A percentile compares a stretch with the other conserved stretches of the same genome.
Conservation (phyloP, 92 coral and sea anemone genomes). For the Epizoanthus fatuus region DNA sequence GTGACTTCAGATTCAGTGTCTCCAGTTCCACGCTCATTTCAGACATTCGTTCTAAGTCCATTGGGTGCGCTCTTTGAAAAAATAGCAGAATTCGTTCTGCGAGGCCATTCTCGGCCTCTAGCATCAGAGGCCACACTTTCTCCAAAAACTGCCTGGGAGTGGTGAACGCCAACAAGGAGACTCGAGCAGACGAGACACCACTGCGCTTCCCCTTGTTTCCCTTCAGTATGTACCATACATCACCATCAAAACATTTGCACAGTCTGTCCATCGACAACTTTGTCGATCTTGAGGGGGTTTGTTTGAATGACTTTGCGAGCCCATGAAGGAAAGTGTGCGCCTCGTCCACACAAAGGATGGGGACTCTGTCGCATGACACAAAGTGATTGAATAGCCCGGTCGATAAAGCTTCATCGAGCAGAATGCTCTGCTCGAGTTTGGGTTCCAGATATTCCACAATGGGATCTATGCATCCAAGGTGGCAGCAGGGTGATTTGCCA, state of each 20-base stretch:
- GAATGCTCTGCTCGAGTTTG: conserved; percentile 44
- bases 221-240: conserved; percentile 20
- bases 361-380: conserved; percentile 6
- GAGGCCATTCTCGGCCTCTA: conserved; percentile 22
- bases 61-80: not conserved
- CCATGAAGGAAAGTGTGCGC: conserved; percentile 18
- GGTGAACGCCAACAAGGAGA: conserved; percentile 32
- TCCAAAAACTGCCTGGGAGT: conserved; percentile 40
- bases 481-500: conserved; percentile 14
- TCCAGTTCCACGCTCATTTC: conserved; percentile 11
- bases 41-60: conserved; percentile 14
- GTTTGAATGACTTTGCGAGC: not conserved
- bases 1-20: conserved; percentile 11
- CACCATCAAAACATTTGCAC: conserved; percentile 35
- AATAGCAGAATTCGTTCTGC: conserved; percentile 48
- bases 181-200: conserved; percentile 28
- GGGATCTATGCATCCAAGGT: conserved; percentile 19
- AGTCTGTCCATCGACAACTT: conserved; percentile 38
- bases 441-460: conserved; percentile 32
- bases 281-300: not conserved
- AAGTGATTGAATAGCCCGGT: conserved; percentile 44
- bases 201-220: conserved; percentile 37
- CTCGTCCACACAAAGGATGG: conserved; percentile 51
- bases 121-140: conserved; percentile 42
- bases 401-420: conserved; percentile 38